Evolutionary conservation across 1,140 invertebrate species (phyloP).

Genomic region (Trachymyrmex septentrionalis): DNA sequence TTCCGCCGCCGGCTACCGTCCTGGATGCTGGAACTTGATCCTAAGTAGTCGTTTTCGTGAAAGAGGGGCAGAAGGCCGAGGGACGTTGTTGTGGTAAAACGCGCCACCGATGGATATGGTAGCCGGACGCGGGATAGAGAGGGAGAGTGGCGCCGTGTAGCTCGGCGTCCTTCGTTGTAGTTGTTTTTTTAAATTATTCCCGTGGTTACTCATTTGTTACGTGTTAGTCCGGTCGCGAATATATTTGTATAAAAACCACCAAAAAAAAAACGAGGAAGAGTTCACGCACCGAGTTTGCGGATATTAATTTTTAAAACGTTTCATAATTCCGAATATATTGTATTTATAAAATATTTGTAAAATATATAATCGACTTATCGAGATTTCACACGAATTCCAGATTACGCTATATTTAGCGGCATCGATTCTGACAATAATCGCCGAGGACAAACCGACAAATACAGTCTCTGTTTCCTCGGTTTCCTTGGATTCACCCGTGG

Average conservation of each 20-base stretch:
- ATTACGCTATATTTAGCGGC: slow-evolving; percentile 75
- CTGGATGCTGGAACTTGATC: slow-evolving; percentile 83
- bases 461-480: slow-evolving; percentile 78
- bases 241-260: neutral
- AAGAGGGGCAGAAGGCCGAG: slow-evolving; percentile 67
- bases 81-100: slow-evolving; percentile 50
- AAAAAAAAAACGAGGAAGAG: neutral
- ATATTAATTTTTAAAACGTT: neutral
- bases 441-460: slow-evolving; percentile 78
- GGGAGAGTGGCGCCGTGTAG: slow-evolving; percentile 56
- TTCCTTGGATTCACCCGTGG: slow-evolving; percentile 71
- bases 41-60: slow-evolving; percentile 80
- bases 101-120: slow-evolving; percentile 37
- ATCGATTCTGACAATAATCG: slow-evolving; percentile 67
- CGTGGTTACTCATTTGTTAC: slow-evolving; percentile 71
- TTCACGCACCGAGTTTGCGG: neutral
- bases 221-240: slow-evolving; percentile 16
- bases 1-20: slow-evolving; percentile 84
- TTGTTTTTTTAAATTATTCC: slow-evolving; percentile 80
- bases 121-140: neutral
- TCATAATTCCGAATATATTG: slow-evolving; percentile 3
- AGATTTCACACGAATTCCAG: slow-evolving; percentile 70
- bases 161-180: slow-evolving; percentile 28
- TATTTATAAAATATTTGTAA: neutral
- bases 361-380: neutral